Evolutionary conservation across 2,113 vertebrate species (phyloP).

Genomic region (Tachycineta bicolor): DNA sequence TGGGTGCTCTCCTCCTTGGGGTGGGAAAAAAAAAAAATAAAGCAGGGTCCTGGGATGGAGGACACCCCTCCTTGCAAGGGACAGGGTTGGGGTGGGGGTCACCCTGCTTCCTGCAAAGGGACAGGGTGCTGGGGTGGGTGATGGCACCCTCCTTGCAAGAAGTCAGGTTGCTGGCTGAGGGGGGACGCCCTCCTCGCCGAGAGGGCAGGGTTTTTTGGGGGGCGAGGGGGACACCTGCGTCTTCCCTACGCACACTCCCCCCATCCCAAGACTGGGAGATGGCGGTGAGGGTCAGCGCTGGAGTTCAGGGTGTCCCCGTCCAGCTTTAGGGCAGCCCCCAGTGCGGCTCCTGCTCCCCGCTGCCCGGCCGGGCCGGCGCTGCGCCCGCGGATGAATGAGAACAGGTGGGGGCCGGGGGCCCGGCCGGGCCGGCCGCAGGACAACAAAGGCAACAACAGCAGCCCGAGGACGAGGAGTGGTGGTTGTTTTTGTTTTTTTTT

Average conservation of each 20-base stretch:
- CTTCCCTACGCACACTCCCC: neutral
- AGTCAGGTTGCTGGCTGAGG: neutral
- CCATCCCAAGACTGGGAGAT: neutral
- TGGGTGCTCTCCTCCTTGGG: neutral
- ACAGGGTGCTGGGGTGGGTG: neutral
- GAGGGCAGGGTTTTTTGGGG: neutral
- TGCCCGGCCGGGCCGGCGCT: neutral
- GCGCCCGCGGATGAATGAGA: slow-evolving; percentile 31
- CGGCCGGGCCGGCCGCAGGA: neutral
- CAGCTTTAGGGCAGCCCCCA: neutral
- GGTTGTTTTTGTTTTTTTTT: neutral
- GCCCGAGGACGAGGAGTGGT: neutral
- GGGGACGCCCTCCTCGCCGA: neutral
- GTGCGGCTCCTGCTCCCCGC: neutral
- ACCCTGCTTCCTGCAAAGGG: neutral
- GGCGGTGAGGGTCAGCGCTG: neutral
- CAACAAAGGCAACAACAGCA: slow-evolving; percentile 50
- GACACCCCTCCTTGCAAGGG: neutral
- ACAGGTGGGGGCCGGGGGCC: slow-evolving; percentile 62
- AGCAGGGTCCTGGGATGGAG: neutral
- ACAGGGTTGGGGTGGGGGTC: neutral
- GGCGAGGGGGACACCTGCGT: neutral
- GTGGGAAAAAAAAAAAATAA: neutral
- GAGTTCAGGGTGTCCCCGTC: neutral
- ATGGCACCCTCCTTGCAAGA: neutral